Evolutionary conservation across 2,113 vertebrate genomes (phyloP).

Genomic region (Otus sunia): DNA sequence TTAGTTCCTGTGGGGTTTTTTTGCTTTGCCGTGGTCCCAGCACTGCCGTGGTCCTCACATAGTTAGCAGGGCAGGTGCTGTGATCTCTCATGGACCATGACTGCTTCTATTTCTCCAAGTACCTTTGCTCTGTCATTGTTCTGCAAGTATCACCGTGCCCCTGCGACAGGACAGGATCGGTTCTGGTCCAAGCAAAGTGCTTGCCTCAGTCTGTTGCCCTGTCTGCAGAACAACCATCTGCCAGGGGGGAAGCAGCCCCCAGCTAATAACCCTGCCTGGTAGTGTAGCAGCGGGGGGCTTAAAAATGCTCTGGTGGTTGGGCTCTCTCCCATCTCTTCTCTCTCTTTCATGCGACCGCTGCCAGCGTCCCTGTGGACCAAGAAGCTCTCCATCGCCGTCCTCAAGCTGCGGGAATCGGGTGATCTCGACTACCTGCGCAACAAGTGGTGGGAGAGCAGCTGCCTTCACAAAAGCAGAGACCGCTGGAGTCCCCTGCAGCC

Average conservation of each 20-base stretch:
- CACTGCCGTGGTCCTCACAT: rapidly evolving
- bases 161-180: rapidly evolving
- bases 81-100: background rate
- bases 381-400: constrained; percentile 78
- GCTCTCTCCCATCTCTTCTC: background rate
- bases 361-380: constrained; percentile 80
- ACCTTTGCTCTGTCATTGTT: rapidly evolving
- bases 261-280: rapidly evolving
- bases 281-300: rapidly evolving
- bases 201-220: rapidly evolving
- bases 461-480: background rate
- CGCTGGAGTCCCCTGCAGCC: constrained; percentile 66
- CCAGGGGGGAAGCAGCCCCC: background rate
- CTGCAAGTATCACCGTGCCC: rapidly evolving
- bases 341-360: background rate
- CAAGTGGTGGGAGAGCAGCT: constrained; percentile 89
- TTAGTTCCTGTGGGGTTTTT: background rate
- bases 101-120: background rate
- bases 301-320: background rate
- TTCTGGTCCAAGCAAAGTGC: background rate
- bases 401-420: constrained; percentile 79
- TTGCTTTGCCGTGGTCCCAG: background rate
- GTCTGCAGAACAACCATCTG: background rate
- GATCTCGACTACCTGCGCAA: constrained; percentile 76
- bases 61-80: background rate